phyloP scores from a whole-genome alignment of 2,113 vertebrate genomes.

The Gnathonemus longibarbis region DNA sequence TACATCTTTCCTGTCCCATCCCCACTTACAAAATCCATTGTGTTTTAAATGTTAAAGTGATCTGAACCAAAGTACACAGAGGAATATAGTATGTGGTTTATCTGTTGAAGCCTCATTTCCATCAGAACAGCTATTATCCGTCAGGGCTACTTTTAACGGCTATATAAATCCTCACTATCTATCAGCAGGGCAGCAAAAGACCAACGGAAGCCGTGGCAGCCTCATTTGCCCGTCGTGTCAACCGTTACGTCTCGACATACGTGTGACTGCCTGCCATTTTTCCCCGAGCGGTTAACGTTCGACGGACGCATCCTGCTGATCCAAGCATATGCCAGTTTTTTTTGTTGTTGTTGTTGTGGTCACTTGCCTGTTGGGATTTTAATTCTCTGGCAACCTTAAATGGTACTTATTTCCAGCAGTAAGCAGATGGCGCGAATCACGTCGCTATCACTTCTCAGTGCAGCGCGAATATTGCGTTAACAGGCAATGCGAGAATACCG shows the following conservation, averaged over 20 bases:
- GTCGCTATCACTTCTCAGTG: not conserved
- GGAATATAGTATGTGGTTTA: conserved; percentile 40
- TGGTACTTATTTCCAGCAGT: not conserved
- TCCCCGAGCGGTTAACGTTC: not conserved
- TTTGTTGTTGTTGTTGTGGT: conserved; percentile 12
- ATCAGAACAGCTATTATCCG: not conserved
- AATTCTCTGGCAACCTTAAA: conserved; percentile 4
- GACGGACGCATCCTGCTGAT: not conserved
- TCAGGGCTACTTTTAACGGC: not conserved
- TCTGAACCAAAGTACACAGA: conserved; percentile 47
- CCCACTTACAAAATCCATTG: conserved; percentile 59
- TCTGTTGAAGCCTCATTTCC: conserved; percentile 9
- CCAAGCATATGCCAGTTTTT: conserved; percentile 1
- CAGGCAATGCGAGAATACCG: not conserved
- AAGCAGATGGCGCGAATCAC: not conserved
- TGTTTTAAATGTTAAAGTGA: conserved; percentile 39
- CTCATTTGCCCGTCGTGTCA: not conserved
- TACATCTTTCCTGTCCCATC: conserved; percentile 63
- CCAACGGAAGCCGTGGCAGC: not conserved
- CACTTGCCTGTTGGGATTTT: conserved; percentile 24
- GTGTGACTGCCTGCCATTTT: not conserved
- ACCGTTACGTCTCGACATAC: not conserved
- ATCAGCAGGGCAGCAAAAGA: not conserved
- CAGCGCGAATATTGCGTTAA: not conserved
- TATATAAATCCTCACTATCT: not conserved